Evolutionary conservation across 2,113 vertebrate genomes (phyloP).

Genomic region (Paradisaea rubra): DNA sequence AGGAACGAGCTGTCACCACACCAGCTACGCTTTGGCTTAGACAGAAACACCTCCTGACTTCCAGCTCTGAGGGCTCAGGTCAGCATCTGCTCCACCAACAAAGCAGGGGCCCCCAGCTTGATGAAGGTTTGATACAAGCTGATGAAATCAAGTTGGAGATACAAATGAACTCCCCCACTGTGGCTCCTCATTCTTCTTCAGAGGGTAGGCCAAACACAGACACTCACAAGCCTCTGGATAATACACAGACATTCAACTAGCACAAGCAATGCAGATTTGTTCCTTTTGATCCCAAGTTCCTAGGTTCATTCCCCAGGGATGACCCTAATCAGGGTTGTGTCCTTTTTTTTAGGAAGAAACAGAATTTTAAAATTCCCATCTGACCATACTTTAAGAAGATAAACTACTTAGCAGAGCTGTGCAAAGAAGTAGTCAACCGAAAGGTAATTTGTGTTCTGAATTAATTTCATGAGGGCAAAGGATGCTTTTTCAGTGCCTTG

Average conservation of each 20-base stretch:
- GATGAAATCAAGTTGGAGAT: background rate
- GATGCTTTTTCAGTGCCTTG: background rate
- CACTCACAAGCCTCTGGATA: background rate
- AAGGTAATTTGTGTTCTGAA: background rate
- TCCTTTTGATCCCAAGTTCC: background rate
- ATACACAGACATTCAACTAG: background rate
- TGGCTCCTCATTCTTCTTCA: background rate
- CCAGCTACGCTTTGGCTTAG: background rate
- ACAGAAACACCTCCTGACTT: background rate
- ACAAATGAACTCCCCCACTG: background rate
- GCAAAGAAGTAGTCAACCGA: background rate
- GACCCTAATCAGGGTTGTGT: background rate
- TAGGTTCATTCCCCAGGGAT: background rate
- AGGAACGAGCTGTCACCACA: background rate
- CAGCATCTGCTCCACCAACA: background rate
- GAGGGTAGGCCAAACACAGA: background rate
- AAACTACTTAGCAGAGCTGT: background rate
- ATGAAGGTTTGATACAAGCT: background rate
- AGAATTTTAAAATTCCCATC: background rate
- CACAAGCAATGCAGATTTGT: background rate
- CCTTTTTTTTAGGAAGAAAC: background rate
- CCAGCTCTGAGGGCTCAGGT: background rate
- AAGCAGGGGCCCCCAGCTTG: background rate
- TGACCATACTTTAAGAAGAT: background rate
- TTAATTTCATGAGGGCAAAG: background rate